A percentile compares a stretch with the other conserved stretches of the same genome.
phyloP scores from a whole-genome alignment of 2,113 vertebrate genomes.

The Elaphurus davidianus region DNA sequence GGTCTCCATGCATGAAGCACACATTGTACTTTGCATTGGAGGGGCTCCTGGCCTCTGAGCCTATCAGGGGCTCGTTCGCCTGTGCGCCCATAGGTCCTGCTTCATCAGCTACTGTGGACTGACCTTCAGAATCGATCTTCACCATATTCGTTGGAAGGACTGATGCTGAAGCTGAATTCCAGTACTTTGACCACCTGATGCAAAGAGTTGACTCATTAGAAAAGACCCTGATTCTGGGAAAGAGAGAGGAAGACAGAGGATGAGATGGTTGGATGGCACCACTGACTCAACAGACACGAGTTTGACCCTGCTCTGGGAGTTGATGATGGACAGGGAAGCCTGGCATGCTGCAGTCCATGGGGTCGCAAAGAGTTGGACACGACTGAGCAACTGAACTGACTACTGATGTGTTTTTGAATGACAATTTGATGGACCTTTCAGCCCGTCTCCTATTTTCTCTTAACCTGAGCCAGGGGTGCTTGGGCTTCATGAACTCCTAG shows the following conservation, averaged over 20 bases:
- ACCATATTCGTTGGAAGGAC: background rate
- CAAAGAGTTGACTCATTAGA: background rate
- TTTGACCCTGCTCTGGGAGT: background rate
- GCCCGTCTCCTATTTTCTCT: background rate
- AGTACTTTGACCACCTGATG: background rate
- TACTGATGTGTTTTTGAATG: background rate
- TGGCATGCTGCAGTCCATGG: background rate
- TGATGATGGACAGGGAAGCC: background rate
- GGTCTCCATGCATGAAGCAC: background rate
- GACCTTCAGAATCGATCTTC: background rate
- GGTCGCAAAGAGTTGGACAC: background rate
- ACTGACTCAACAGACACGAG: fast-evolving
- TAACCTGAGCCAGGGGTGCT: background rate
- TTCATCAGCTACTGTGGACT: background rate
- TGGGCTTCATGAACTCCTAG: background rate
- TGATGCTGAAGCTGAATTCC: background rate
- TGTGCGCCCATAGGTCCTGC: background rate
- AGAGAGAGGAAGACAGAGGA: background rate
- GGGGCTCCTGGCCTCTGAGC: background rate
- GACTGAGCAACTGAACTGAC: background rate
- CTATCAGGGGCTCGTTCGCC: fast-evolving
- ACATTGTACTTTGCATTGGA: fast-evolving
- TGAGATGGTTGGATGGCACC: background rate
- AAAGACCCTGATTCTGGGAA: background rate
- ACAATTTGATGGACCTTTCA: background rate